Conservation (phyloP, 2,888 invertebrate species). For the Hedya salicella region DNA sequence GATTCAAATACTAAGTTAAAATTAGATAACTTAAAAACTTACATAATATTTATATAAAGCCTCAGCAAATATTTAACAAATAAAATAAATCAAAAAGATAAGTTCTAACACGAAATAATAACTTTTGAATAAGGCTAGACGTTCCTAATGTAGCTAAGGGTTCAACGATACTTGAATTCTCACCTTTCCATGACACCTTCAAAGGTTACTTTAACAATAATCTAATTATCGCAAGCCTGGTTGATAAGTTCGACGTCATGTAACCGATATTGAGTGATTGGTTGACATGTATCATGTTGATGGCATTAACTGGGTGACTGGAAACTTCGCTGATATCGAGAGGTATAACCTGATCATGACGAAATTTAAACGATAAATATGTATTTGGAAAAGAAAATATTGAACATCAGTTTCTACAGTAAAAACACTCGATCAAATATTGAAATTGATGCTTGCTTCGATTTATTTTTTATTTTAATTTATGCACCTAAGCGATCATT, state of each 20-base stretch:
- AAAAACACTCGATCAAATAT: too few species aligned
- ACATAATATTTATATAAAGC: too few species aligned
- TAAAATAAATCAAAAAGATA: not conserved
- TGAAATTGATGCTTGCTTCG: too few species aligned
- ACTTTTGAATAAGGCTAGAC: not conserved
- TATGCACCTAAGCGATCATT: too few species aligned
- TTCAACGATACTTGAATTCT: conserved; percentile 1
- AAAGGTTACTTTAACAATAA: not conserved
- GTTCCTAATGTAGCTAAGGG: not conserved
- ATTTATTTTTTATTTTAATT: too few species aligned
- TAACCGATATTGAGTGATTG: conserved; percentile 14
- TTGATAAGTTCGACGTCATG: not conserved
- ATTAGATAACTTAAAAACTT: too few species aligned
- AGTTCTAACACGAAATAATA: not conserved
- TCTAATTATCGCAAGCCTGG: not conserved
- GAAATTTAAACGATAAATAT: not conserved
- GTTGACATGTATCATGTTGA: conserved; percentile 8
- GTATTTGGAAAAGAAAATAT: too few species aligned
- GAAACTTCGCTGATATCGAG: not conserved
- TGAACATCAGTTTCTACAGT: too few species aligned
- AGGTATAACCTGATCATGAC: not conserved
- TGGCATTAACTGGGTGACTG: not conserved
- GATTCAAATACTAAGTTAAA: too few species aligned
- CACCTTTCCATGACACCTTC: conserved; percentile 10
- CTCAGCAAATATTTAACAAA: not conserved